Percentiles rank a stretch among this genome's conserved stretches.
Evolutionary conservation across 1,140 invertebrate species (phyloP).

Genomic region (Condylostylus longicornis): DNA sequence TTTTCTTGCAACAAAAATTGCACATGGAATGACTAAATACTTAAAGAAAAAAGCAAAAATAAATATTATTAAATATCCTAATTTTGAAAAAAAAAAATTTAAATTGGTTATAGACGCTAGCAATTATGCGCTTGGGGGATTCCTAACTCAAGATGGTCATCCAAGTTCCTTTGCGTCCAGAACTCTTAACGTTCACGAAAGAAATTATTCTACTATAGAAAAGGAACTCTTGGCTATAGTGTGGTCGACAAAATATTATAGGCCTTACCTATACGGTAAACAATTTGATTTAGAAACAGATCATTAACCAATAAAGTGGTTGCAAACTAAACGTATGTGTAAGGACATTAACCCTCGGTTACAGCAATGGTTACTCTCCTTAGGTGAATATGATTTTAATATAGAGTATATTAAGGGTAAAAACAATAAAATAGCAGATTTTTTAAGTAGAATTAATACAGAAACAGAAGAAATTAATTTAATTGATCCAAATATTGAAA

Average conservation of each 20-base stretch:
- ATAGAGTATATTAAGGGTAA: slow-evolving; percentile 4
- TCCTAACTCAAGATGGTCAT: slow-evolving; percentile 11
- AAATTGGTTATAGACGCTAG: too few relatives aligned
- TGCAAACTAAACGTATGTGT: slow-evolving; percentile 12
- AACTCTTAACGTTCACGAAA: slow-evolving; percentile 23
- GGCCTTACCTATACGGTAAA: too few relatives aligned
- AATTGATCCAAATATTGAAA: too few relatives aligned
- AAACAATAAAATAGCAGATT: slow-evolving; percentile 3
- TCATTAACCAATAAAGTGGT: slow-evolving; percentile 34
- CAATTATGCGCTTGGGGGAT: too few relatives aligned
- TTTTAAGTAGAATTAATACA: slow-evolving; percentile 1
- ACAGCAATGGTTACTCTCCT: neutral
- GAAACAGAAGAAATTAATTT: neutral
- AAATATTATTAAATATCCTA: slow-evolving; percentile 13
- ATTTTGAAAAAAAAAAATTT: slow-evolving; percentile 10
- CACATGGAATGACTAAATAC: neutral
- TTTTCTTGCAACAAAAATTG: slow-evolving; percentile 10
- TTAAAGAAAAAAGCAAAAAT: slow-evolving; percentile 10
- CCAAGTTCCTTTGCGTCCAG: slow-evolving; percentile 25
- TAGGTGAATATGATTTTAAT: slow-evolving; percentile 4
- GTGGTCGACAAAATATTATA: too few relatives aligned
- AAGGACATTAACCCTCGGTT: slow-evolving; percentile 3
- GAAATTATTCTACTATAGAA: slow-evolving; percentile 31
- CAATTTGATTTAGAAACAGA: too few relatives aligned
- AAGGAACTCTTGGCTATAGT: too few relatives aligned